phyloP scores from a whole-genome alignment of 2,888 invertebrate species.

The Pollenia griseotomentosa region DNA sequence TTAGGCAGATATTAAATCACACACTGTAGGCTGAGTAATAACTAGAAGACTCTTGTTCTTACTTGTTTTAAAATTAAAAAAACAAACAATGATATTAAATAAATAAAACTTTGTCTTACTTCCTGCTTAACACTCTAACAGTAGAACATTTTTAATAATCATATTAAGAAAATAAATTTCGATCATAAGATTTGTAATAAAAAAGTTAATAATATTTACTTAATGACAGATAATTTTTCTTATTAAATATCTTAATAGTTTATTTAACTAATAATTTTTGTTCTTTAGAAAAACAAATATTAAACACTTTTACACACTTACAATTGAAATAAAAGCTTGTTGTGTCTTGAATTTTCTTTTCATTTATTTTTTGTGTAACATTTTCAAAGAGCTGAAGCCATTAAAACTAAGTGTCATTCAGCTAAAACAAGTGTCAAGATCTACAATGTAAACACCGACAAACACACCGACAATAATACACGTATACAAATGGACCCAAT shows the following conservation, averaged over 20 bases:
- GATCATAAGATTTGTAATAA: too few species aligned
- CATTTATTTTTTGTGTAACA: not conserved
- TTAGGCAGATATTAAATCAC: too few species aligned
- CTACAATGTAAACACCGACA: constrained; percentile 43
- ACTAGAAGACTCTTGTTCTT: too few species aligned
- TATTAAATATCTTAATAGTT: constrained; percentile 35
- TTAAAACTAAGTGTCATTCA: constrained; percentile 66
- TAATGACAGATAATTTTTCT: not conserved
- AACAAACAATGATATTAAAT: too few species aligned
- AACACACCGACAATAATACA: not conserved
- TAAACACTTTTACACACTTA: constrained; percentile 35
- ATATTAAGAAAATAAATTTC: too few species aligned
- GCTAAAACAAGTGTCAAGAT: constrained; percentile 64
- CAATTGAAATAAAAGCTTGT: constrained; percentile 51
- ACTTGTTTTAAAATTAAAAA: too few species aligned
- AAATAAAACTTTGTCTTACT: too few species aligned
- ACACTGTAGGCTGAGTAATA: too few species aligned
- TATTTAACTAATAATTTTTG: constrained; percentile 29
- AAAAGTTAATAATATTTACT: too few species aligned
- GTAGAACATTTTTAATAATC: too few species aligned
- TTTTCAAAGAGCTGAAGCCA: constrained; percentile 37
- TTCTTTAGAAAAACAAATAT: constrained; percentile 6
- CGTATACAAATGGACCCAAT: not conserved
- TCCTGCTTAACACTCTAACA: too few species aligned
- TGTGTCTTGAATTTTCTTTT: constrained; percentile 38